Base-by-base conservation (phyloP, 1,140 invertebrate species). In the Neodiprion virginianus region DNA sequence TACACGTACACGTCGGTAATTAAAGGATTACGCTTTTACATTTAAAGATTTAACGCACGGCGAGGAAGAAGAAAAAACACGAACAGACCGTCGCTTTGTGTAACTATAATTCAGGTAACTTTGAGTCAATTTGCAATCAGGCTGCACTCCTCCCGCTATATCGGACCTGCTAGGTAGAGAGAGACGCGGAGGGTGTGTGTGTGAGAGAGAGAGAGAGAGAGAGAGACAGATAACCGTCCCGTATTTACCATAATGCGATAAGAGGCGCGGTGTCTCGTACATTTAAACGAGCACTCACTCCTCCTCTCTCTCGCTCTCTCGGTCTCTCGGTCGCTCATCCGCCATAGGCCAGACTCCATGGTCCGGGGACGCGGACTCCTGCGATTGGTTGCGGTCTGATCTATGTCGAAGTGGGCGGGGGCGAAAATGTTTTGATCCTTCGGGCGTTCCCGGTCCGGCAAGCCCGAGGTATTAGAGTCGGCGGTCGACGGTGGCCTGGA, bases 241-340 rank as follows among this genome's bases (percentile, higher is more conserved):
- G 83, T 85, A 86, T 86, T 86, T 86, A 85, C 79, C 83, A 86
- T 86, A 86, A 86, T 86, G 82, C 81, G 83, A 83, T 84, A 86
- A 85, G 83, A 82, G 83, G 79, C 80, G 81, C 79, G 79, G 75
- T 75, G 78, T 85, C 85, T 85, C 81, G 81, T 84, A 83, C 85
- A 86, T 84, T 81, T 79, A 84, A 86, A 87, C 85, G 83, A 86
- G 79, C 76, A 77, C 71, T 23, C 67, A 73, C 67, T 8, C 48
- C 17, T 74, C 72, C 73, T 28, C 40, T 72, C 66, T 48, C 72
- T 50, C 75, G 69, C 73, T 77, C 76, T 72, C 67, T 40, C 28
- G 28, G 28, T 40, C 28, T 40, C 28, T 40, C 28, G 28, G 28
- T 67, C 40, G n/a, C 1, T 11, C 69, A 7, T 47, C 69, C 28